These are phyloP conservation scores for Choloepus hoffmanni DNA, from an alignment of 2,113 vertebrate genomes.

Conservation along the genomic window DNA sequence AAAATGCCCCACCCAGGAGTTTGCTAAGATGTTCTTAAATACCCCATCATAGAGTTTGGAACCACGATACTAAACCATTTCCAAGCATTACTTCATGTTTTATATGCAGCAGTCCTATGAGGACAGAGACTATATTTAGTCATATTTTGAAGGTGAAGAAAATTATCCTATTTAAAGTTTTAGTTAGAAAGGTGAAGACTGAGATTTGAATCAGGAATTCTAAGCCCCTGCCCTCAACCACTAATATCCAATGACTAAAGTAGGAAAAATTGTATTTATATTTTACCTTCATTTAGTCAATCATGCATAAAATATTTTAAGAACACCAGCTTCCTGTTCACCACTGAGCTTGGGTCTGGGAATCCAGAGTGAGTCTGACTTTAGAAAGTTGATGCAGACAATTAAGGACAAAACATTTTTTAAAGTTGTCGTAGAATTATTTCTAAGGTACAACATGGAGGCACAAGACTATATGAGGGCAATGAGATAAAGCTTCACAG, in stretches of 20 bases:
- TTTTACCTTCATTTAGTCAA: not conserved
- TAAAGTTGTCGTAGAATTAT: not conserved
- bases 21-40: not conserved
- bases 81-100: not conserved
- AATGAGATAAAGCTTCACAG: not conserved
- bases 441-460: accelerated
- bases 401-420: not conserved
- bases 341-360: not conserved
- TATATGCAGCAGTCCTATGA: accelerated
- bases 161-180: not conserved
- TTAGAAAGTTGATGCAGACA: not conserved
- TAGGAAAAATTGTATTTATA: not conserved
- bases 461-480: not conserved
- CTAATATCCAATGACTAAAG: not conserved
- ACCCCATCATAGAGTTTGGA: not conserved
- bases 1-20: not conserved
- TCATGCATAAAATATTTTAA: not conserved
- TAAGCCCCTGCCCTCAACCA: not conserved
- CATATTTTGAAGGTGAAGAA: not conserved
- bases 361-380: not conserved
- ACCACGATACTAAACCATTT: not conserved
- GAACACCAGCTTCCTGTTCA: not conserved
- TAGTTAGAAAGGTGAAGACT: not conserved
- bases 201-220: not conserved
- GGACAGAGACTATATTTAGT: not conserved